Conservation (phyloP, 2,797 vertebrate species). For the Poeciliopsis paucimaculata region DNA sequence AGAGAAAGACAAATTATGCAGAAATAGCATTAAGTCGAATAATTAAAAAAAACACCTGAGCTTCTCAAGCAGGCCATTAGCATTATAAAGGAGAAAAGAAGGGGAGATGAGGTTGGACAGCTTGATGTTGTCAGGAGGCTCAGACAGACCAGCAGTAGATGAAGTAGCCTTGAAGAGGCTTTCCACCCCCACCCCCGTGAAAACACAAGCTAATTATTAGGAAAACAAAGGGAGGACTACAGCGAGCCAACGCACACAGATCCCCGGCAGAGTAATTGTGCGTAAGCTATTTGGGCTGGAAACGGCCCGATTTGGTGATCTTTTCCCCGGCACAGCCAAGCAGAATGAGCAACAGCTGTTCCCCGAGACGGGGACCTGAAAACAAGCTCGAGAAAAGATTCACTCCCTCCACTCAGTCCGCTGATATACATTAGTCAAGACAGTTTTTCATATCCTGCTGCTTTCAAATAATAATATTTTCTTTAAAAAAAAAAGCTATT, state of each 20-base stretch:
- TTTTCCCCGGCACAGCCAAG: constrained; percentile 80
- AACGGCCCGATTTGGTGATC: constrained; percentile 85
- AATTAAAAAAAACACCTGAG: constrained; percentile 30
- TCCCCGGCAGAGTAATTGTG: constrained; percentile 90
- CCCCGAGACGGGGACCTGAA: constrained; percentile 67
- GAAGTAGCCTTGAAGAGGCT: constrained; percentile 69
- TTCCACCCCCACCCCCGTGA: constrained; percentile 45
- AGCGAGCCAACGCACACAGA: constrained; percentile 85
- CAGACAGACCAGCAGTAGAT: constrained; percentile 57
- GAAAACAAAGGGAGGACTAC: constrained; percentile 87
- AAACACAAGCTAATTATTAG: constrained; percentile 89
- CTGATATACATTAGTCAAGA: constrained; percentile 45
- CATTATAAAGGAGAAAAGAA: background rate
- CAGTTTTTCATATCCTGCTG: constrained; percentile 21
- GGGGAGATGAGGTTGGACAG: constrained; percentile 6
- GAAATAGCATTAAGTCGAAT: constrained; percentile 40
- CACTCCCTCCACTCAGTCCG: constrained; percentile 45
- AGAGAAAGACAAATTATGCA: constrained; percentile 36
- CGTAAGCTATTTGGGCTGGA: constrained; percentile 85
- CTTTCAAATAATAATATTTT: constrained; percentile 7
- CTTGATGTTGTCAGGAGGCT: constrained; percentile 16
- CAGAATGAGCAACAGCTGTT: constrained; percentile 90
- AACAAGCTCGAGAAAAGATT: constrained; percentile 64
- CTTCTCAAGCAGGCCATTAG: constrained; percentile 18
- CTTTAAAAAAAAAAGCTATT: background rate